These are phyloP conservation scores for Pyrocoelia pectoralis DNA, from an alignment of 2,888 invertebrate species.

Conservation along the genomic window DNA sequence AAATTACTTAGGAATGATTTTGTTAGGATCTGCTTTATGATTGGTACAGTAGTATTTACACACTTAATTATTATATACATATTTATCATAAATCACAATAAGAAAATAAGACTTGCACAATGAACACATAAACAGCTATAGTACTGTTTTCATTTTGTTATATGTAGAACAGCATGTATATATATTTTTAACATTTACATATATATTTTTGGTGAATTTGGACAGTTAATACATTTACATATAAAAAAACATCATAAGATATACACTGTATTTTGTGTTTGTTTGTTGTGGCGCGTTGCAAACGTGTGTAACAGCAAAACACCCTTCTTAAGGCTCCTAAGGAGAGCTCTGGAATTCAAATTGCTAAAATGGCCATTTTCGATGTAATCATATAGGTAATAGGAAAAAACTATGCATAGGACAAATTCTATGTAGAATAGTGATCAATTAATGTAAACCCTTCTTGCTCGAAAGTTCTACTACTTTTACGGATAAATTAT, in stretches of 20 bases:
- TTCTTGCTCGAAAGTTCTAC: too few relatives aligned
- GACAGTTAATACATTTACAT: slow-evolving; percentile 40
- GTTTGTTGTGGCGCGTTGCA: not conserved
- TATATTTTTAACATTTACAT: slow-evolving; percentile 32
- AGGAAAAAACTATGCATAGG: too few relatives aligned
- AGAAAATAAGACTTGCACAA: slow-evolving; percentile 46
- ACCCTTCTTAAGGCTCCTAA: too few relatives aligned
- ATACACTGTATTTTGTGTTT: slow-evolving; percentile 29
- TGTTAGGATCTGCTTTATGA: slow-evolving; percentile 20
- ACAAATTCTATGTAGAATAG: too few relatives aligned
- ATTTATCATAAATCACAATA: slow-evolving; percentile 28
- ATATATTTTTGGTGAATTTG: slow-evolving; percentile 27
- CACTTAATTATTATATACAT: slow-evolving; percentile 29
- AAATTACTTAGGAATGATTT: not conserved
- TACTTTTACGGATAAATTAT: too few relatives aligned
- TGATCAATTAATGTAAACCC: too few relatives aligned
- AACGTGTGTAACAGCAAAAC: not conserved
- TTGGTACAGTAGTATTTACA: slow-evolving; percentile 23
- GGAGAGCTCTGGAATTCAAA: too few relatives aligned
- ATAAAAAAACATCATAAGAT: slow-evolving; percentile 40
- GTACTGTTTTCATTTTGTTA: slow-evolving; percentile 16
- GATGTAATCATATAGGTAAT: too few relatives aligned
- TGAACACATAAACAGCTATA: slow-evolving; percentile 43
- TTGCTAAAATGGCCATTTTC: too few relatives aligned
- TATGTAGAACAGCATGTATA: slow-evolving; percentile 18